These are phyloP conservation scores for Polietes domitor DNA, from an alignment of 2,888 invertebrate genomes.

Conservation along the genomic window DNA sequence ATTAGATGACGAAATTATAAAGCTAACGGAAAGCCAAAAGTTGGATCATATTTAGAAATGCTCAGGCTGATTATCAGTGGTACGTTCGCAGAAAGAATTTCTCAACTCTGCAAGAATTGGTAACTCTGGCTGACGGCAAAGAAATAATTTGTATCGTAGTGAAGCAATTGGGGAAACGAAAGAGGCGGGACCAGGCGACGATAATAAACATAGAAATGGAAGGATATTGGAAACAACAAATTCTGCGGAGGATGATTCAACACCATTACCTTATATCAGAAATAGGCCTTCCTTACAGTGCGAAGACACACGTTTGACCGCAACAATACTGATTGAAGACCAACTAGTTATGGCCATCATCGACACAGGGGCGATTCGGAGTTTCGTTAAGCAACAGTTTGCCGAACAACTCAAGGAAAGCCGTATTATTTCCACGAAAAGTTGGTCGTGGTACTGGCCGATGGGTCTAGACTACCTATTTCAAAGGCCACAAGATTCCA, in stretches of 20 bases:
- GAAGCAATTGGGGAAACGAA: too few relatives aligned
- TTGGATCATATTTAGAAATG: background rate
- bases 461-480: background rate
- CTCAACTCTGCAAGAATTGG: background rate
- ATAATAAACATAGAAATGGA: too few relatives aligned
- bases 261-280: background rate
- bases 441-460: background rate
- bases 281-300: background rate
- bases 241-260: background rate
- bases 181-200: too few relatives aligned
- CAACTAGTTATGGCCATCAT: background rate
- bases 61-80: background rate
- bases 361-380: background rate
- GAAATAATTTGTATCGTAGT: background rate
- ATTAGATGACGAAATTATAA: constrained; percentile 31
- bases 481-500: background rate
- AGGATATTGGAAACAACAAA: background rate
- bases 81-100: background rate
- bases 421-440: background rate
- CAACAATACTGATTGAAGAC: background rate
- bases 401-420: background rate
- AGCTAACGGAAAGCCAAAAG: background rate
- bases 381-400: background rate
- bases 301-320: background rate
- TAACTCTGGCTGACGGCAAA: background rate